phyloP scores from a whole-genome alignment of 2,888 invertebrate genomes.

The Parascotia fuliginaria region DNA sequence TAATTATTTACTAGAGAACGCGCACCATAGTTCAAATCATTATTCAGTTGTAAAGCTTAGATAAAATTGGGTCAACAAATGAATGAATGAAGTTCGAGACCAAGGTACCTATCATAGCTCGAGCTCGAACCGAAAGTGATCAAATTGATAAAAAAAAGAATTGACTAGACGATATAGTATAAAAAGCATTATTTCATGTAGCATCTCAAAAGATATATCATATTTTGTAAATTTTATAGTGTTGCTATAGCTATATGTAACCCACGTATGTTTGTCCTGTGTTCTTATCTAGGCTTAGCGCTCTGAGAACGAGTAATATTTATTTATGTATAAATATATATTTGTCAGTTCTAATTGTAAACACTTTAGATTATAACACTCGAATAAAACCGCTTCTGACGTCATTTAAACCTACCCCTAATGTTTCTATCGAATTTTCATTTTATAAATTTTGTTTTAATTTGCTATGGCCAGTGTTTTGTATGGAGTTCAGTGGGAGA shows the following conservation, averaged over 20 bases:
- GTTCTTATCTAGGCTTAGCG: conserved; percentile 82
- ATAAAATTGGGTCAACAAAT: conserved; percentile 36
- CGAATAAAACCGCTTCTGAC: conserved; percentile 42
- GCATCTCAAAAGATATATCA: conserved; percentile 84
- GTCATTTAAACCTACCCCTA: conserved; percentile 20
- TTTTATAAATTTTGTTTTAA: conserved; percentile 22
- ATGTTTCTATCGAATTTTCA: conserved; percentile 22
- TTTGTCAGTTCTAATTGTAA: conserved; percentile 47
- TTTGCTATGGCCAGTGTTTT: conserved; percentile 46
- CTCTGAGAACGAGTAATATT: conserved; percentile 77
- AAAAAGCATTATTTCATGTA: conserved; percentile 81
- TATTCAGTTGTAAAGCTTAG: conserved; percentile 60
- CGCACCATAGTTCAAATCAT: conserved; percentile 68
- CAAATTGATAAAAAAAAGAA: conserved; percentile 72
- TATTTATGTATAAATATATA: conserved; percentile 52
- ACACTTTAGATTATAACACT: conserved; percentile 37
- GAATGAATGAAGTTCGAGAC: conserved; percentile 4
- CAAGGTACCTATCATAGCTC: conserved; percentile 26
- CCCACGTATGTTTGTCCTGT: conserved; percentile 76
- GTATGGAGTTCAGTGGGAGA: neutral
- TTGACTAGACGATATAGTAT: conserved; percentile 80
- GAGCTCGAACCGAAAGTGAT: conserved; percentile 72
- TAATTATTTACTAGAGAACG: conserved; percentile 19
- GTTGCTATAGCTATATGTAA: conserved; percentile 80
- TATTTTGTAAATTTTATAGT: conserved; percentile 86